These are phyloP conservation scores for Pseudomyrmex sp. DNA, from an alignment of 1,140 invertebrate species.

Conservation along the genomic window DNA sequence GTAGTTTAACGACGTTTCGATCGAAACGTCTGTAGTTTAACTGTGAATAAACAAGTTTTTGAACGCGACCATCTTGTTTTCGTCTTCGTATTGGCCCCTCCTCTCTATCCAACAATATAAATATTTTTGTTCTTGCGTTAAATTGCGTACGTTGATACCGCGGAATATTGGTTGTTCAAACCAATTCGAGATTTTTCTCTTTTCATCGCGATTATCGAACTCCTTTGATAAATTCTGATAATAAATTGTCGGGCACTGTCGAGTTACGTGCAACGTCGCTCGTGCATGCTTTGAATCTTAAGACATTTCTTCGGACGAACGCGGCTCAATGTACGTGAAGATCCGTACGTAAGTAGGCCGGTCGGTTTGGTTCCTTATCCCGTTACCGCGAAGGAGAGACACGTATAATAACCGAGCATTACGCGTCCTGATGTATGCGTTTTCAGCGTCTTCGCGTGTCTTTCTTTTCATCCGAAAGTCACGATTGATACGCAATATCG, in stretches of 20 bases:
- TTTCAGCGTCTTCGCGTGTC: constrained; percentile 23
- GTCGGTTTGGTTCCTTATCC: constrained; percentile 76
- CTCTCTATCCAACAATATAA: no score
- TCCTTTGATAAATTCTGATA: neutral
- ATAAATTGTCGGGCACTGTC: constrained; percentile 29
- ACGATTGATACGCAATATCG: neutral
- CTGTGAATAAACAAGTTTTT: no score
- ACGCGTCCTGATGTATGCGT: constrained; percentile 62
- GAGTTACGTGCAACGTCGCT: neutral
- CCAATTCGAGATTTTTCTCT: no score
- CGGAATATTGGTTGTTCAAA: no score
- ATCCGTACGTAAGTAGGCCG: constrained; percentile 78
- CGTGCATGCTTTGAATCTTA: constrained; percentile 59
- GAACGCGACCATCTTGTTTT: no score
- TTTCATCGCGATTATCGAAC: neutral
- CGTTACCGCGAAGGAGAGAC: constrained; percentile 75
- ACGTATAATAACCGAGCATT: constrained; percentile 78
- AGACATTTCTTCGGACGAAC: constrained; percentile 64
- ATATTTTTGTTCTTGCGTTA: no score
- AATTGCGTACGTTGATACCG: no score
- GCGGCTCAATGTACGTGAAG: constrained; percentile 65
- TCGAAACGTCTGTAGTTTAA: no score
- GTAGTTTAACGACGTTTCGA: no score
- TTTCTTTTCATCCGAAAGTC: neutral
- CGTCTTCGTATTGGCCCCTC: no score